Evolutionary conservation across 2,113 vertebrate genomes (phyloP), one percentile per base, ranked within the genome.

Genomic region (Nothobranchius furzeri): DNA sequence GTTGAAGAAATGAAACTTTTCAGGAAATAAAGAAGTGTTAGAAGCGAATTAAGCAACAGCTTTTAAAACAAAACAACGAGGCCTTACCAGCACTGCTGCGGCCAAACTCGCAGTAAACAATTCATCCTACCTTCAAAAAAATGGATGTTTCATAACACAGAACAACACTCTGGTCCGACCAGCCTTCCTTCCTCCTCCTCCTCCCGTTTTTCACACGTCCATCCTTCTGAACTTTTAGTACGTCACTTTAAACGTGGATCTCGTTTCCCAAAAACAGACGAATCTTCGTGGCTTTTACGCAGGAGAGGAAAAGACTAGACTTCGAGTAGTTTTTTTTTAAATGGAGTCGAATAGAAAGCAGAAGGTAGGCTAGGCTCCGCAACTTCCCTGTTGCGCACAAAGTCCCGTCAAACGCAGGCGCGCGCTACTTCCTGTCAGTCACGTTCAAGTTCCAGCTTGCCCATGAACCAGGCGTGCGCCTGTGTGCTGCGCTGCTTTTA

Each of bases 361-460:
- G 24, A 66, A 67, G 55, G 24, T 35, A 40, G 70, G 61, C 30
- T 46, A 20, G 36, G 35, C n/a, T 68, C 60, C 30, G 30, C 37
- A 40, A 87, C 87, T 88, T 89, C 82, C 85, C 84, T 78, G 64
- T 88, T 79, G 10, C 53, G 47, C 78, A 49, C 64, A 11, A 43
- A 3, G 42, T 51, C 49, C 12, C 46, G 48, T 43, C 0, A 20
- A 25, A 24, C 36, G 25, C 14, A 42, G 60, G n/a, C 53, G 64
- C 58, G 79, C 54, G 60, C 60, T 70, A 81, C 84, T 89, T 88
- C 88, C 88, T 89, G 85, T 5, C 46, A 60, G 58, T 12, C 67
- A 60, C 35, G 48, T 77, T 63, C 68, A 67, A 47, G 59, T 70
- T 49, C 35, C 20, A 20, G 20, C 20, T 20, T 20, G 55, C 46